These are phyloP conservation scores for Cydia pomonella DNA, from an alignment of 1,140 invertebrate species.

Conservation along the genomic window DNA sequence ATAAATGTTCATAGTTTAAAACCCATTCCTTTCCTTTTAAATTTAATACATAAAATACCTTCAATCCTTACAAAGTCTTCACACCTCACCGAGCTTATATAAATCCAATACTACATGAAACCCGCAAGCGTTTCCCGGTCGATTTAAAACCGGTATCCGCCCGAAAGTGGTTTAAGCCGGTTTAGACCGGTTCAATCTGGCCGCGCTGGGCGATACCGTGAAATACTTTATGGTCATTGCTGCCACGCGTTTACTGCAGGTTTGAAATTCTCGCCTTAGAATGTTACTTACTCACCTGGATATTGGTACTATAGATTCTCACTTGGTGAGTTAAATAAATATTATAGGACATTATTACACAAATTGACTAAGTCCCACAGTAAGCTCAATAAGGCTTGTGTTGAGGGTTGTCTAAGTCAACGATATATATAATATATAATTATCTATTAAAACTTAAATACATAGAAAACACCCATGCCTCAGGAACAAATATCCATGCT, in stretches of 20 bases:
- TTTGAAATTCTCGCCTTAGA: conserved; percentile 56
- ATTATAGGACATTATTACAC: too few species aligned
- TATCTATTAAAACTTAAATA: too few species aligned
- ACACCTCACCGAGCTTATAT: conserved; percentile 18
- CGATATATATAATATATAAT: too few species aligned
- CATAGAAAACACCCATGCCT: too few species aligned
- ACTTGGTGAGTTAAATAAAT: not conserved
- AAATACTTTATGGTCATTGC: conserved; percentile 62
- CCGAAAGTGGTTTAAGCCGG: conserved; percentile 49
- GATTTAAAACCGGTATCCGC: conserved; percentile 28
- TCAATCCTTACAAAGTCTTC: not conserved
- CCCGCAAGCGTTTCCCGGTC: conserved; percentile 10
- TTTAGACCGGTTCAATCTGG: conserved; percentile 42
- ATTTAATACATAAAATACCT: conserved; percentile 6
- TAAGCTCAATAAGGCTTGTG: too few species aligned
- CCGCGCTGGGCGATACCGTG: conserved; percentile 46
- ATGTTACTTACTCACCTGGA: conserved; percentile 38
- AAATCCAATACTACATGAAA: not conserved
- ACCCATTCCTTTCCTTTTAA: not conserved
- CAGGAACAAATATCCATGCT: too few species aligned
- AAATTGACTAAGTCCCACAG: too few species aligned
- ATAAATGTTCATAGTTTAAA: not conserved
- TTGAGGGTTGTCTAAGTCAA: too few species aligned
- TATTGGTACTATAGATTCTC: conserved; percentile 43
- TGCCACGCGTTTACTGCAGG: conserved; percentile 53